phyloP scores from a whole-genome alignment of 2,797 vertebrate genomes.

The Hippocampus kuda region DNA sequence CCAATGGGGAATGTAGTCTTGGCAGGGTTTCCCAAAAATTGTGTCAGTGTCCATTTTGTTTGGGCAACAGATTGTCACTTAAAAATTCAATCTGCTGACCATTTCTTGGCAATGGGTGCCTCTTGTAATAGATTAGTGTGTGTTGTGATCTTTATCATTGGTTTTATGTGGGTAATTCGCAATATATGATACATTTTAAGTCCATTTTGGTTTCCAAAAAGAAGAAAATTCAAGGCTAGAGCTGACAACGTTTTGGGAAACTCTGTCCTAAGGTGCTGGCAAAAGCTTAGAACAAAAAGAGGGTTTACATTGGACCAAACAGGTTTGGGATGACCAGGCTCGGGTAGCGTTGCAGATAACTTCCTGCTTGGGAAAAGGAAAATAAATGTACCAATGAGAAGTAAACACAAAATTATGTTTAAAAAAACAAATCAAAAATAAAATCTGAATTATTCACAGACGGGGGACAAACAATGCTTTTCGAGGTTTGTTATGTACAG shows the following conservation, averaged over 20 bases:
- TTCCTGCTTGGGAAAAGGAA: background rate
- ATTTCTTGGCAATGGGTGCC: background rate
- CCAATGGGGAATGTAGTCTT: background rate
- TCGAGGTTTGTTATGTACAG: slow-evolving; percentile 6
- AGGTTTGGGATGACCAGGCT: background rate
- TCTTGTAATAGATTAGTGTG: background rate
- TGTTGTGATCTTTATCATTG: background rate
- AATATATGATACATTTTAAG: background rate
- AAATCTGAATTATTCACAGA: background rate
- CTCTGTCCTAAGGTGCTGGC: background rate
- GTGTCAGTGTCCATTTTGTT: background rate
- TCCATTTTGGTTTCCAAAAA: background rate
- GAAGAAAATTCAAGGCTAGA: background rate
- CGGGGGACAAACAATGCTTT: background rate
- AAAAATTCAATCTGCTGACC: background rate
- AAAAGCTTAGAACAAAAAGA: background rate
- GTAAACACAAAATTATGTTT: background rate
- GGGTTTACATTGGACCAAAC: background rate
- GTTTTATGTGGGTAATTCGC: background rate
- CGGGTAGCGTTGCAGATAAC: background rate
- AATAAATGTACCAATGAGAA: slow-evolving; percentile 1
- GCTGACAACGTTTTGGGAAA: background rate
- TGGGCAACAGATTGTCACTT: background rate
- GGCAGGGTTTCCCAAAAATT: background rate
- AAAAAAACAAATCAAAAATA: background rate